phyloP scores from a whole-genome alignment of 2,797 vertebrate genomes.

The Lutjanus argentimaculatus region DNA sequence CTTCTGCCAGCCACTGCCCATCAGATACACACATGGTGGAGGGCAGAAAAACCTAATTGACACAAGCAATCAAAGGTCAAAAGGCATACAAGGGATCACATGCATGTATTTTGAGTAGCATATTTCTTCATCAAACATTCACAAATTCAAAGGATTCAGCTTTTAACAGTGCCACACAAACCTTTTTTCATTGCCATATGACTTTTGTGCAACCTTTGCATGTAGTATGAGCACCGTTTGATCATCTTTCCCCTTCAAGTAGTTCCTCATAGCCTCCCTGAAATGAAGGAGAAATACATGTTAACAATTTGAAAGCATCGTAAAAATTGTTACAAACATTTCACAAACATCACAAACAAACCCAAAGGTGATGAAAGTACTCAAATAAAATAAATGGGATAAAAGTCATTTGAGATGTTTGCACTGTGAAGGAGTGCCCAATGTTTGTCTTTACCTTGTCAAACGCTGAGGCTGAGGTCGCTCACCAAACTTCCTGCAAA shows the following conservation, averaged over 20 bases:
- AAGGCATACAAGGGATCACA: neutral
- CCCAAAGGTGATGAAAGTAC: too few relatives aligned
- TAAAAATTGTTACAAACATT: neutral
- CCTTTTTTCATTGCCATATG: conserved; percentile 98
- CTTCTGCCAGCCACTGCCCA: conserved; percentile 99
- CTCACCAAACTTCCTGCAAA: conserved; percentile 87
- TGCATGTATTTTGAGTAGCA: neutral
- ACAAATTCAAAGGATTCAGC: neutral
- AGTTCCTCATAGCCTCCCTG: conserved; percentile 98
- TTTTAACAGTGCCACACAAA: conserved; percentile 59
- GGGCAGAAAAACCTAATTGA: conserved; percentile 95
- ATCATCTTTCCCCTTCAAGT: conserved; percentile 96
- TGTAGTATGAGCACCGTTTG: conserved; percentile 98
- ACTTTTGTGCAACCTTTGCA: conserved; percentile 98
- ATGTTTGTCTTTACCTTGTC: conserved; percentile 80
- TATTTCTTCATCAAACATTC: neutral
- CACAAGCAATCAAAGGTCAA: neutral
- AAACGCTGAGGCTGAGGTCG: conserved; percentile 84
- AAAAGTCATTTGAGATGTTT: neutral
- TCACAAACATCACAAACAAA: too few relatives aligned
- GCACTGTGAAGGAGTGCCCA: neutral
- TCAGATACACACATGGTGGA: conserved; percentile 97
- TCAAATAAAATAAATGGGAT: too few relatives aligned
- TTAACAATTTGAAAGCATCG: neutral
- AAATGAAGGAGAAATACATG: conserved; percentile 14